A percentile compares a stretch with the other conserved stretches of the same genome.
These are phyloP conservation scores for Haliclona indistincta DNA, from an alignment of 37 sponge, comb jelly and placozoan species.

Conservation along the genomic window DNA sequence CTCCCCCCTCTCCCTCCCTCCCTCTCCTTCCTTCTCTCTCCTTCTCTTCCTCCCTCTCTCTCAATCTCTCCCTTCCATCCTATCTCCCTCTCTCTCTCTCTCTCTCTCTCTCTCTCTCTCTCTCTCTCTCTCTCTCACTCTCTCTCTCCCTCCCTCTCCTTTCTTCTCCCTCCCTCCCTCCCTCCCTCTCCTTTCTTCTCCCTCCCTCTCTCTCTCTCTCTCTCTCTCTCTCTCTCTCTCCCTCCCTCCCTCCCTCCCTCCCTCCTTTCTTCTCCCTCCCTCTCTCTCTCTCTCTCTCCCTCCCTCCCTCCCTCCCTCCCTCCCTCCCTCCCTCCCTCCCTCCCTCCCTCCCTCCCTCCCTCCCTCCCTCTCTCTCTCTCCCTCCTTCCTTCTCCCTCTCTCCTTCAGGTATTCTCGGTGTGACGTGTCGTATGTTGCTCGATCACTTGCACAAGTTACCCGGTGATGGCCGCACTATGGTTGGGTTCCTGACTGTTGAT, in stretches of 20 bases:
- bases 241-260: conserved; percentile 14
- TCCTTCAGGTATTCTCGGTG: conserved; percentile 61
- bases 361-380: conserved; percentile 18
- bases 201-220: too few species aligned
- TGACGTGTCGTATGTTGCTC: conserved; percentile 70
- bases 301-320: conserved; percentile 25
- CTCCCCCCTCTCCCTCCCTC: too few species aligned
- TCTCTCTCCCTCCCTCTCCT: too few species aligned
- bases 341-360: conserved; percentile 13
- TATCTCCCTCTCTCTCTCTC: too few species aligned
- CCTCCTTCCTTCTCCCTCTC: not conserved
- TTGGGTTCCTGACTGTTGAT: conserved; percentile 89
- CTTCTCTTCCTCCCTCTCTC: too few species aligned
- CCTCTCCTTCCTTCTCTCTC: too few species aligned
- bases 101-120: conserved; percentile 15
- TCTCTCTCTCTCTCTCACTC: conserved; percentile 28
- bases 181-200: conserved; percentile 3
- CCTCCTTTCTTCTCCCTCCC: conserved; percentile 23
- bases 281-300: conserved; percentile 31
- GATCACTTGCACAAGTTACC: conserved; percentile 76
- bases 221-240: conserved; percentile 9
- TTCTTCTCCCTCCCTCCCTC: conserved; percentile 11
- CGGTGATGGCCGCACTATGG: conserved; percentile 88
- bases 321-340: conserved; percentile 25
- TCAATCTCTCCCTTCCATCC: too few species aligned